Conservation (phyloP, 2,113 vertebrate genomes). For the Varanus komodoensis region DNA sequence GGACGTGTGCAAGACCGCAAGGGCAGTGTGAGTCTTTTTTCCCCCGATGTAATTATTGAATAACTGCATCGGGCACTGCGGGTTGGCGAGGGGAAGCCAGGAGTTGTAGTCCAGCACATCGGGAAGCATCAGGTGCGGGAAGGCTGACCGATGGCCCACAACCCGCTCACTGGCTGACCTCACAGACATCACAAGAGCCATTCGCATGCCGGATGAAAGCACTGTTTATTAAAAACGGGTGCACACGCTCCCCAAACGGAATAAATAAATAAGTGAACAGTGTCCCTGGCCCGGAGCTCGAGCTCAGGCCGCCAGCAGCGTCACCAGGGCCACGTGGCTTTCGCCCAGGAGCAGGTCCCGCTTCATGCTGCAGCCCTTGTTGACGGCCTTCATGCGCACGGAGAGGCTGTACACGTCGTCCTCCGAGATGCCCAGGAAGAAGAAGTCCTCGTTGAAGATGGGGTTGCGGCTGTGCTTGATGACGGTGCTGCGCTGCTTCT, state of each 20-base stretch:
- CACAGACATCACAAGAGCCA: not conserved
- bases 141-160: rapidly evolving
- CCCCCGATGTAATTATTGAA: not conserved
- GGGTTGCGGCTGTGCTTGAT: slow-evolving; percentile 90
- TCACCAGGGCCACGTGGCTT: slow-evolving; percentile 59
- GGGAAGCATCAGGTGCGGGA: not conserved
- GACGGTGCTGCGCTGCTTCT: slow-evolving; percentile 87
- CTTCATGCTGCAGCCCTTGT: slow-evolving; percentile 86
- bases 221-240: slow-evolving; percentile 74
- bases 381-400: slow-evolving; percentile 85
- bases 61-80: too few relatives aligned
- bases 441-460: slow-evolving; percentile 92
- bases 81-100: too few relatives aligned
- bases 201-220: not conserved
- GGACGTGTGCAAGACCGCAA: not conserved
- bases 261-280: slow-evolving; percentile 4
- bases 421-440: slow-evolving; percentile 85
- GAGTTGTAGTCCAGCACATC: too few relatives aligned
- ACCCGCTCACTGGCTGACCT: not conserved
- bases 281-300: not conserved
- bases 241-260: not conserved
- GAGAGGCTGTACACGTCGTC: slow-evolving; percentile 79
- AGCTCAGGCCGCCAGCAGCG: slow-evolving; percentile 58
- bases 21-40: not conserved
- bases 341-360: slow-evolving; percentile 69